Evolutionary conservation across 1,140 invertebrate species (phyloP).

Genomic region (Holcopasites calliopsidis): DNA sequence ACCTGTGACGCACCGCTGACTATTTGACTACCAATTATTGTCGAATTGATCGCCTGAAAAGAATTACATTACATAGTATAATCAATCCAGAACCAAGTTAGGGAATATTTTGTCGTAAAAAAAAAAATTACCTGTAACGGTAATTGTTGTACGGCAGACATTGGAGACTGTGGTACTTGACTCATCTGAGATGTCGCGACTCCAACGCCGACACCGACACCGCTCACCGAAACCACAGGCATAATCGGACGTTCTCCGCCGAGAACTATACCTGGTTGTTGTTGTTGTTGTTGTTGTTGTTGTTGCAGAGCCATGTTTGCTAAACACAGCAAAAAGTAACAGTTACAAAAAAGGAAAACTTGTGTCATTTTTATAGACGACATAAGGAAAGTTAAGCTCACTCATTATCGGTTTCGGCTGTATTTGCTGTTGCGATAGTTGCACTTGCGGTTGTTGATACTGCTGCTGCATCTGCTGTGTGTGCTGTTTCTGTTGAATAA

Average conservation of each 20-base stretch:
- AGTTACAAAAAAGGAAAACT: neutral
- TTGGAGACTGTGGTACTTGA: conserved; percentile 75
- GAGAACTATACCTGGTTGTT: conserved; percentile 71
- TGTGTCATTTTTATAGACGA: neutral
- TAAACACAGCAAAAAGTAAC: conserved; percentile 35
- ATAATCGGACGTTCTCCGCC: conserved; percentile 79
- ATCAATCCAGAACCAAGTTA: neutral
- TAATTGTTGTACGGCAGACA: conserved; percentile 79
- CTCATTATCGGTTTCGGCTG: conserved; percentile 82
- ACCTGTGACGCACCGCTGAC: conserved; percentile 69
- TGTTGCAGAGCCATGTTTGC: conserved; percentile 77
- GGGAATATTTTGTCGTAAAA: conserved; percentile 28
- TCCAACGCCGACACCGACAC: conserved; percentile 70
- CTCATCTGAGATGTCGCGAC: conserved; percentile 71
- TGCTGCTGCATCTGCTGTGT: conserved; percentile 75
- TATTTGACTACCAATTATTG: conserved; percentile 75
- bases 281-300: conserved; percentile 73
- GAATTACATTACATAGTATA: neutral
- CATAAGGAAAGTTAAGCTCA: conserved; percentile 58
- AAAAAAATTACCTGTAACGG: conserved; percentile 73
- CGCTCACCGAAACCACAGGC: conserved; percentile 81
- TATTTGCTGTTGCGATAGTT: conserved; percentile 78
- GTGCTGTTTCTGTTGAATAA: conserved; percentile 75
- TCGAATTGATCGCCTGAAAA: conserved; percentile 67
- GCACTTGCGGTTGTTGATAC: conserved; percentile 74